phyloP scores from a whole-genome alignment of 2,888 invertebrate genomes.

The Uloborus plumipes region DNA sequence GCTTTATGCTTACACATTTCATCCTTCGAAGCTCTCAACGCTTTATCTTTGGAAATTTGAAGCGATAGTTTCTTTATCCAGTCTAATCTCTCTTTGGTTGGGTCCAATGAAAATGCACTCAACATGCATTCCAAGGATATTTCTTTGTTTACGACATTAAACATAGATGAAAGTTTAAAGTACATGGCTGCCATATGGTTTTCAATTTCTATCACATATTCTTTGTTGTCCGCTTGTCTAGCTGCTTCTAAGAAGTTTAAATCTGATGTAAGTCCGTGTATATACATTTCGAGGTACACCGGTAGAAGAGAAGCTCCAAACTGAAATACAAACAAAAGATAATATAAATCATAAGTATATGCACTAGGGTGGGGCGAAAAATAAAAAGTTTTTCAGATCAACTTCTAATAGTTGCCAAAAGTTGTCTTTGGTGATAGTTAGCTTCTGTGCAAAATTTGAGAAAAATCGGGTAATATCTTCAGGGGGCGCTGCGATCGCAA shows the following conservation, averaged over 20 bases:
- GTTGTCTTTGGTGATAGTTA: too few relatives aligned
- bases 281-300: slow-evolving; percentile 81
- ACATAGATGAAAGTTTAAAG: slow-evolving; percentile 77
- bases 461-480: too few relatives aligned
- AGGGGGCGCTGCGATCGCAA: too few relatives aligned
- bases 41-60: slow-evolving; percentile 52
- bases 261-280: slow-evolving; percentile 81
- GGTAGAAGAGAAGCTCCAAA: slow-evolving; percentile 74
- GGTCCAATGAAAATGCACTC: slow-evolving; percentile 83
- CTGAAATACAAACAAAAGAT: slow-evolving; percentile 63
- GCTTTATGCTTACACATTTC: slow-evolving; percentile 25
- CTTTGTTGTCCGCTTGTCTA: slow-evolving; percentile 39
- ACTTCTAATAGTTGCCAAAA: too few relatives aligned
- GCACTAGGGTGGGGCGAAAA: too few relatives aligned
- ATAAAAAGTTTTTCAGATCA: too few relatives aligned
- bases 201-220: slow-evolving; percentile 74
- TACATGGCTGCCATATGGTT: slow-evolving; percentile 77
- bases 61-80: slow-evolving; percentile 71
- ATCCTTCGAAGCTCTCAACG: slow-evolving; percentile 18
- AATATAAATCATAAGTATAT: not conserved
- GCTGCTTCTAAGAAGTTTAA: slow-evolving; percentile 80
- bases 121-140: slow-evolving; percentile 80
- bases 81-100: slow-evolving; percentile 77
- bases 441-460: too few relatives aligned
- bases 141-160: slow-evolving; percentile 75